Evolutionary conservation across 2,888 invertebrate species (phyloP).

Genomic region (Leucozona laternaria): DNA sequence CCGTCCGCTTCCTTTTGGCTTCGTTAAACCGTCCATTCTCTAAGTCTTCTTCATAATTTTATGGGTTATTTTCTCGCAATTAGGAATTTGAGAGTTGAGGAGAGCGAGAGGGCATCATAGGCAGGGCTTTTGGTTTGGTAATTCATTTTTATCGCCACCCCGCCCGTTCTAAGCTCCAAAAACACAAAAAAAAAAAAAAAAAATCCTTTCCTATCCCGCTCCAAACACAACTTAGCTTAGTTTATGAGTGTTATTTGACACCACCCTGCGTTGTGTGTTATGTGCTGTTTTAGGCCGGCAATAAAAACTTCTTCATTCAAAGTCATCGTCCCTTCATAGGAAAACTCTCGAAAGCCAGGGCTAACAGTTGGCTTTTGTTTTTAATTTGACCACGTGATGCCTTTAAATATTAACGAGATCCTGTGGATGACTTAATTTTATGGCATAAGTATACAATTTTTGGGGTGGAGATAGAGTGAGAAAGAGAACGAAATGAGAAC

Average conservation of each 20-base stretch:
- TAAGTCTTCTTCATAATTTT: constrained; percentile 62
- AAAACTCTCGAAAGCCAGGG: constrained; percentile 1
- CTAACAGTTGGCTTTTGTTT: constrained; percentile 57
- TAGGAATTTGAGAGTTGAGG: constrained; percentile 52
- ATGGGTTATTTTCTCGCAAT: constrained; percentile 74
- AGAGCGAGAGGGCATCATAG: background rate
- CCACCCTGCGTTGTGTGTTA: constrained; percentile 59
- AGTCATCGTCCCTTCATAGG: background rate
- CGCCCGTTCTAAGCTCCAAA: constrained; percentile 1
- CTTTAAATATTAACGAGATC: constrained; percentile 70
- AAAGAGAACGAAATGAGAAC: background rate
- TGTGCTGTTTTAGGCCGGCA: constrained; percentile 40
- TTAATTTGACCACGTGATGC: constrained; percentile 69
- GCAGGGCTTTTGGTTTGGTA: constrained; percentile 30
- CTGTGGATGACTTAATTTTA: constrained; percentile 72
- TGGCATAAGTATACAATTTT: constrained; percentile 13
- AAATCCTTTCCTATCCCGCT: background rate
- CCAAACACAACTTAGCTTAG: constrained; percentile 47
- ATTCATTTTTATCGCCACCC: constrained; percentile 65
- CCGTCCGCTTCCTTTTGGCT: constrained; percentile 7
- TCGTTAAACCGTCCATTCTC: constrained; percentile 27
- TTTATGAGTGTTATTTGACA: constrained; percentile 69
- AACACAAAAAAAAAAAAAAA: background rate
- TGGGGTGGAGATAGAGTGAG: background rate
- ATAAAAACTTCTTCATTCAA: constrained; percentile 50